Base-by-base conservation (phyloP, 2,888 invertebrate genomes). In the Mantis religiosa region DNA sequence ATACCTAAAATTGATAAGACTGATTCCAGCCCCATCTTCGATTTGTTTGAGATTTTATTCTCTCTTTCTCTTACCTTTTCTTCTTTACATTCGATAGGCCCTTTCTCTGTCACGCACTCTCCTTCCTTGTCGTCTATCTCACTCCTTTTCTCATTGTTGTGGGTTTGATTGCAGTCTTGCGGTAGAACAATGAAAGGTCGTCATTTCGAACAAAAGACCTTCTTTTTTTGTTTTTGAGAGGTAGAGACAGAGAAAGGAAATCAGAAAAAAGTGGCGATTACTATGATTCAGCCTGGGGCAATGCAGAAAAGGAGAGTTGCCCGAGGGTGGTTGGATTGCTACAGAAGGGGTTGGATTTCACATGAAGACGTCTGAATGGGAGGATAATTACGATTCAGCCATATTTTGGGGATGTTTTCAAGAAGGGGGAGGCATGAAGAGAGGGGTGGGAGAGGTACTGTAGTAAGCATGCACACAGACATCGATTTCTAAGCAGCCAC, bases 301-400 rank as follows among this genome's bases (percentile, higher is more conserved):
- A 15, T 27, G 27, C 54, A 54, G 25, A 71, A 28, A 20, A n/a
- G 82, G 81, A 82, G 47, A 54, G 27, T 30, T 27, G 30, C 81
- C 30, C 15, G 71, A 81, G 25, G 85, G 25, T 12, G 81, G 30
- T 8, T 83, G 28, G 8, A 28, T 2, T 27, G n/a, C 54, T 71
- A 71, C 86, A 82, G 82, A 47, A 34, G 89, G 86, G 47, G 47
- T 34, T 85, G 89, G 82, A 83, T 89, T 85, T 81, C 85, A 83
- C 88, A 86, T 30, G 82, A 83, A 88, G 89, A 88, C 84, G 88
- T 89, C 83, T 89, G 84, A 88, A 89, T 88, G 47, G 86, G 83
- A 84, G 87, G 87, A 89, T 89, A 89, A 89, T 89, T 89, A 89
- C 83, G 83, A 86, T 54, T 85, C 86, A 34, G 83, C 83, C 41